Base-by-base conservation (phyloP, 2,113 vertebrate genomes). In the Haplotaxodon microlepis region DNA sequence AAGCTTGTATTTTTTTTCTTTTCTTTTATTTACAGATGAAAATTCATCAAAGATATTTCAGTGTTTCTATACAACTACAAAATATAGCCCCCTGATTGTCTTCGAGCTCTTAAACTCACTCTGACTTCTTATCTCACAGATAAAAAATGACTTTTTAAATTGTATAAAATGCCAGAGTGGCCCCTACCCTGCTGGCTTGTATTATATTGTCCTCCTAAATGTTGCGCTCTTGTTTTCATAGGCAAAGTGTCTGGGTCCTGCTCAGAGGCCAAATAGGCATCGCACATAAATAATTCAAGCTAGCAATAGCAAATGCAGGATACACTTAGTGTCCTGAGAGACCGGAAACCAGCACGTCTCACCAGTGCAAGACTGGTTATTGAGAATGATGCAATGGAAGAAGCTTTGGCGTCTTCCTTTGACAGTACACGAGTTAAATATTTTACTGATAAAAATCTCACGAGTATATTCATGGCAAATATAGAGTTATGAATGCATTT, bases 201-300 rank as follows among this genome's bases (percentile, higher is more conserved):
- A 61, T 91, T 40, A 76, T 53, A 69, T 69, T 13, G 80, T 90
- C 53, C 79, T 78, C 84, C 84, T 80, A 29, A 84, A 81, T 56
- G 61, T 76, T 24, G 31, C 27, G 82, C 63, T 90, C 84, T 94
- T 57, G 10, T 51, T 90, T 91, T 92, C 82, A 91, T 89, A 90
- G 81, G 57, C 76, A 79, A 80, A 86, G 21, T 56, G 47, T 86
- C 69, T 76, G 6, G 84, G 50, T 66, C 83, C 79, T 87, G 81
- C 88, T 57, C 89, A 92, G 89, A 91, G 84, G 86, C 83, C 90
- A 87, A 90, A 91, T 82, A 89, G 82, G 85, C 86, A 80, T 71
- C 82, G 7, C 31, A 61, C 88, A 95, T 96, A 83, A 95, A 95
- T 96, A 90, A 95, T 96, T 94, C 92, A 96, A 78, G 31, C 45